Base-by-base conservation (phyloP, 1,140 invertebrate species). In the Heterodera carotae region DNA sequence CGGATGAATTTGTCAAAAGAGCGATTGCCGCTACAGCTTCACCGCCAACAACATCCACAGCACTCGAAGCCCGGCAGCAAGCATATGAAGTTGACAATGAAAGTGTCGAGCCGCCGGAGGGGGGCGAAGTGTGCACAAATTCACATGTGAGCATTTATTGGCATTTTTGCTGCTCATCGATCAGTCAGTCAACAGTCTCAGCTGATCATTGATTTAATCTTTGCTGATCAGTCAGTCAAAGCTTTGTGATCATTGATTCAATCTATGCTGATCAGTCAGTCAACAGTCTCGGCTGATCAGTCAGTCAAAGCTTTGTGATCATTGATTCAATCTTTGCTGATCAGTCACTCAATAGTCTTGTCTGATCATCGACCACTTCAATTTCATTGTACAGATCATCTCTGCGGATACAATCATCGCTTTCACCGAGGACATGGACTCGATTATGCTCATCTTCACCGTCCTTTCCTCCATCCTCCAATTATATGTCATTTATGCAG, bases 401-500 rank as follows among this genome's bases (percentile, higher is more conserved):
- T 82, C 79, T 10, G 74, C 69, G 18, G 27, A 76, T 18, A 74
- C 76, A 56, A 84, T 82, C 31, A 82, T 82, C 10, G 43, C 29
- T 2, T 82, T 82, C 76, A 82, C 69, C 29, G 74, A 82, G 43
- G 73, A 62, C n/a, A 75, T 76, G 25, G 81, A 82, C 39, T 34
- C 66, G 15, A 72, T 78, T 29, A 64, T 82, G 25, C 72, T 82
- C 15, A 36, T 82, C 36, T 82, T 79, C 75, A 82, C 82, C 2
- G 12, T 82, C 5, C 60, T 82, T 29, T 83, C 81, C 15, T 83
- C 81, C 6, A 3, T 84, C 18, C 74, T 83, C 8, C 81, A 83
- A 68, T 29, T 84, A 22, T 78, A 84, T 67, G 75, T 83, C 18
- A 81, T 83, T 29, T 72, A 43, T 18, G 39, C 48, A 36, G 81